A percentile compares a stretch with the other conserved stretches of the same genome.
Conservation (phyloP, 2,113 vertebrate species). For the Carlito syrichta region DNA sequence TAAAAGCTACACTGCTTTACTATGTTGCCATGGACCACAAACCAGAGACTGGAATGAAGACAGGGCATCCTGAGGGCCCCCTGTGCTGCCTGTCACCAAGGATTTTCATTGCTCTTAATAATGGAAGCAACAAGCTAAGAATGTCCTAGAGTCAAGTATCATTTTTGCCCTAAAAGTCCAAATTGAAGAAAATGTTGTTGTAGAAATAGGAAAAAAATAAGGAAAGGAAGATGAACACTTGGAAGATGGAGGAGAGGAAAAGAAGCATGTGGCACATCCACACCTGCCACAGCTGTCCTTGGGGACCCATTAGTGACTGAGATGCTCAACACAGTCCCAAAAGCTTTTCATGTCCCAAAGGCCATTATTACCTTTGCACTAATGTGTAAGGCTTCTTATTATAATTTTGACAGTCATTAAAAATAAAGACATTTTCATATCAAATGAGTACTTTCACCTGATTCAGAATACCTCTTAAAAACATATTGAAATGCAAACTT, state of each 20-base stretch:
- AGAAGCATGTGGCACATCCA: neutral
- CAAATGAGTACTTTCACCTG: constrained; percentile 15
- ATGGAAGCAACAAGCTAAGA: neutral
- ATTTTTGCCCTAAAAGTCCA: neutral
- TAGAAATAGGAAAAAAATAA: neutral
- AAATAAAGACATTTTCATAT: constrained; percentile 25
- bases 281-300: neutral
- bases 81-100: neutral
- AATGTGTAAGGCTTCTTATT: neutral
- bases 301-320: neutral
- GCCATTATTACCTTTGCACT: neutral
- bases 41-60: neutral
- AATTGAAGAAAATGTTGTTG: neutral
- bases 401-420: constrained; percentile 19
- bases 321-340: neutral
- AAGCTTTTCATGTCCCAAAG: neutral
- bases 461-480: neutral
- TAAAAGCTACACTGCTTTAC: neutral
- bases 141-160: neutral
- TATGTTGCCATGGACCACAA: neutral
- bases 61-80: neutral
- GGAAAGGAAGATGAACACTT: neutral
- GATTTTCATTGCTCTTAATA: neutral
- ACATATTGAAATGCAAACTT: neutral
- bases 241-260: neutral